These are phyloP conservation scores for Pristionchus japonicus DNA, from an alignment of 2,888 invertebrate species.

Conservation along the genomic window DNA sequence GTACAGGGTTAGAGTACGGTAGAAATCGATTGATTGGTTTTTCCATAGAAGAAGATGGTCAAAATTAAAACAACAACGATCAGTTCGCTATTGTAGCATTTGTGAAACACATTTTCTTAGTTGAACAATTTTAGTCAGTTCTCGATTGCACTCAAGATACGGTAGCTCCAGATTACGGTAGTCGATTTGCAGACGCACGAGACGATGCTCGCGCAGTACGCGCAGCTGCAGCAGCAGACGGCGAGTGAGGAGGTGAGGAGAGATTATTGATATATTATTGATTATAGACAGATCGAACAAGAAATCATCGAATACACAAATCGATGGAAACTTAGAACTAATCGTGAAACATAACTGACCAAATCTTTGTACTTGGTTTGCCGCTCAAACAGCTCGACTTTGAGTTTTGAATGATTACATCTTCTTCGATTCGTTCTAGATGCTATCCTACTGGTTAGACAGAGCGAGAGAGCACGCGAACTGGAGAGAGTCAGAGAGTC, in stretches of 20 bases:
- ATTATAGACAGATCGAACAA: background rate
- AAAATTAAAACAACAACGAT: background rate
- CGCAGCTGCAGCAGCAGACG: background rate
- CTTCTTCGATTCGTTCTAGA: too few relatives aligned
- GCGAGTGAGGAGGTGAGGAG: conserved; percentile 31
- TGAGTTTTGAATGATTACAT: too few relatives aligned
- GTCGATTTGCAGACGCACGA: conserved; percentile 27
- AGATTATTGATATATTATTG: background rate
- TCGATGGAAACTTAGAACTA: too few relatives aligned
- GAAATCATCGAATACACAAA: background rate
- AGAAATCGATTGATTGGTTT: background rate
- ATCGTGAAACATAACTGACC: too few relatives aligned
- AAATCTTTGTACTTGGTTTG: too few relatives aligned
- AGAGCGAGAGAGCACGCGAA: too few relatives aligned
- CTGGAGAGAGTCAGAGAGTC: too few relatives aligned
- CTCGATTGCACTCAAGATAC: background rate
- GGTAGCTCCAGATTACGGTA: background rate
- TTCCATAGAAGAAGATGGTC: too few relatives aligned
- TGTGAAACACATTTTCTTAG: background rate
- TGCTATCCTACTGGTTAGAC: too few relatives aligned
- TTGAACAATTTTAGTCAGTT: background rate
- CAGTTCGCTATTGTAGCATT: background rate
- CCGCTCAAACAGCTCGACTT: too few relatives aligned
- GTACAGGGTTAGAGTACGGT: too few relatives aligned
- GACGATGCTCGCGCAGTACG: background rate